Evolutionary conservation across 1,140 invertebrate genomes (phyloP), one percentile per base, ranked within the genome.

Genomic region (Drosophila kurseongensis): DNA sequence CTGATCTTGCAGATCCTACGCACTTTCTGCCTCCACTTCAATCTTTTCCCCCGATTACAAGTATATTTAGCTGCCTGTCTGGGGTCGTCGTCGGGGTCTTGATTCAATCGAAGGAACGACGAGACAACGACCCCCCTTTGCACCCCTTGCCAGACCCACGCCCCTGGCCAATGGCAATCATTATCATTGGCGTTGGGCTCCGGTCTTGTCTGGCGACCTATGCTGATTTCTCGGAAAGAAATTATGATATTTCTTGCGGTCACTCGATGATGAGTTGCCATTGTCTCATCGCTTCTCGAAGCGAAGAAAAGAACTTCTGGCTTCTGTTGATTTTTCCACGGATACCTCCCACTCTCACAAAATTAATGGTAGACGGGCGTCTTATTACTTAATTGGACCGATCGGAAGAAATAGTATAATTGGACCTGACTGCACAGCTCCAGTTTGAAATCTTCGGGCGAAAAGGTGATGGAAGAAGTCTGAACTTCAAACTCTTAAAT

Each of bases 201-300:
- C 27, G 23, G 56, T 76, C 55, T 51, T 38, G 55, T 76, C 73
- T 77, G 73, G 54, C 86, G 84, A 89, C 84, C 84, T 89, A 84
- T 78, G 80, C 74, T 85, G 77, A 90, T 89, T 88, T 88, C 84
- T 84, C 50, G 77, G 84, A 88, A 88, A 77, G 48, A 67, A 79
- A 79, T 88, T 80, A 79, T 89, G 75, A 89, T 86, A 77, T 88
- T 82, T 71, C 59, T 73, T 69, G 68, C 18, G 68, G 68, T 72
- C 68, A 71, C 14, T 58, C 68, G 68, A 71, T 72, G 68, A 71
- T 69, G 65, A 72, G 66, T 71, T 71, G 67, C 65, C 44, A 66
- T 58, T 69, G 67, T 69, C 65, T 71, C 65, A 57, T 69, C 42
- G 50, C 36, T 58, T 36, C 51, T 71, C 10, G n/a, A 27, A 38